Percentiles rank a stretch among this genome's conserved stretches.
These are phyloP conservation scores for Epizoanthus rinbou DNA, from an alignment of 92 coral and sea anemone species.

Conservation along the genomic window DNA sequence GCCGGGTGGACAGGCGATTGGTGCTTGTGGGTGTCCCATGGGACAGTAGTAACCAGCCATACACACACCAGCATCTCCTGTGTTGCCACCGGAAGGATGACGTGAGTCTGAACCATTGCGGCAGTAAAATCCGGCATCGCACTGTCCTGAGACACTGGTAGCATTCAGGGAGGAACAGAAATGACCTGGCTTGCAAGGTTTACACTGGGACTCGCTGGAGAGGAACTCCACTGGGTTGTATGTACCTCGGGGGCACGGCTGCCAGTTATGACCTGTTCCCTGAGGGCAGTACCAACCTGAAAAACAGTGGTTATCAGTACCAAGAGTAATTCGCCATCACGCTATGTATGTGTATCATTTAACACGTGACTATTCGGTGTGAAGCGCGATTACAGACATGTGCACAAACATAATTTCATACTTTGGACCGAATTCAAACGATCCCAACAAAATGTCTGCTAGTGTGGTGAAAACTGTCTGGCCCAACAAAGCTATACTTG, in stretches of 20 bases:
- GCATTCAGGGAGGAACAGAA: conserved; percentile 81
- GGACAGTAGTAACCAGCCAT: conserved; percentile 89
- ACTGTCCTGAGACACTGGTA: conserved; percentile 77
- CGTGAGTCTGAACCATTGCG: conserved; percentile 93
- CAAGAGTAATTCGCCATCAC: too few species aligned
- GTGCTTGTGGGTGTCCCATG: conserved; percentile 76
- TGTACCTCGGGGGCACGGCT: conserved; percentile 95
- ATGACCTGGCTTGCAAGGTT: conserved; percentile 83
- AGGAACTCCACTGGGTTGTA: conserved; percentile 85
- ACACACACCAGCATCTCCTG: conserved; percentile 95
- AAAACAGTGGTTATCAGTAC: neutral
- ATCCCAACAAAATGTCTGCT: too few species aligned
- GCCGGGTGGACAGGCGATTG: conserved; percentile 91
- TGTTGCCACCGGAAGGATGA: conserved; percentile 87
- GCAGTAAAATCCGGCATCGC: conserved; percentile 92
- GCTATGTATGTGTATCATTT: too few species aligned
- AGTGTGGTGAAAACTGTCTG: too few species aligned
- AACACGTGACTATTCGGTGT: too few species aligned
- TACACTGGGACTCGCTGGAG: conserved; percentile 71
- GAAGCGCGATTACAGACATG: too few species aligned
- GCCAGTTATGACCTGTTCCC: conserved; percentile 85
- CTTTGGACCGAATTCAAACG: too few species aligned
- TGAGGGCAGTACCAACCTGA: conserved; percentile 93
- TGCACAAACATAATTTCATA: too few species aligned
- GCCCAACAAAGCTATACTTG: too few species aligned